Base-by-base conservation (phyloP, 2,888 invertebrate genomes). In the Terebella lapidaria region DNA sequence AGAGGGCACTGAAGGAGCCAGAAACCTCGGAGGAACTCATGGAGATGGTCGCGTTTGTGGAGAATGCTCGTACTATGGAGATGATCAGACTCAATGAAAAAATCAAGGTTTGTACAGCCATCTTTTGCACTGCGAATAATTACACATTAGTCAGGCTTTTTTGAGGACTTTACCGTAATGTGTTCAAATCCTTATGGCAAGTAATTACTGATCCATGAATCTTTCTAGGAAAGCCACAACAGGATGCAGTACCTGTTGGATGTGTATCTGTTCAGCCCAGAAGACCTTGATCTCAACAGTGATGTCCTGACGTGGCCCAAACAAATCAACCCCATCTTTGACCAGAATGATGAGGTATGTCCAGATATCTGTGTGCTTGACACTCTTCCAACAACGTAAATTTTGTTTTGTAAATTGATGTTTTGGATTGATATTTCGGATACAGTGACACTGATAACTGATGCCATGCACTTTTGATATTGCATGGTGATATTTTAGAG, bases 251-350 rank as follows among this genome's bases (percentile, higher is more conserved):
- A 78, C 64, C 82, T 94, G 4, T 85, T 92, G 67, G 91, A 91
- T 72, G 86, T 90, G 77, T 89, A 89, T 3, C 85, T 87, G 57
- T 84, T 94, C 69, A 84, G 86, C 3, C 82, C 85, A 26, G 87
- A 89, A 52, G 92, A 94, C 72, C 86, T 92, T 47, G 85, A 86
- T 55, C 83, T 91, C 1, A 93, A 93, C 74, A 87, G 89, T n/a
- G 84, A 82, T 49, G 91, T 92, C 0, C 87, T 94, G 0, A 88
- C 88, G 68, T 94, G 94, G 93, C 81, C 92, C 1, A 85, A 85
- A 63, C 84, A 87, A 42, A 92, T 94, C 55, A 87, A 88, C 72
- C 88, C 89, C 0, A 86, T 92, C 59, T 88, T 94, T 72, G 90
- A 92, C 30, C 85, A 85, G 70, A 92, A 91, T 77, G 89, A 90